Conservation (phyloP, 2,113 vertebrate species). For the Mixornis gularis region DNA sequence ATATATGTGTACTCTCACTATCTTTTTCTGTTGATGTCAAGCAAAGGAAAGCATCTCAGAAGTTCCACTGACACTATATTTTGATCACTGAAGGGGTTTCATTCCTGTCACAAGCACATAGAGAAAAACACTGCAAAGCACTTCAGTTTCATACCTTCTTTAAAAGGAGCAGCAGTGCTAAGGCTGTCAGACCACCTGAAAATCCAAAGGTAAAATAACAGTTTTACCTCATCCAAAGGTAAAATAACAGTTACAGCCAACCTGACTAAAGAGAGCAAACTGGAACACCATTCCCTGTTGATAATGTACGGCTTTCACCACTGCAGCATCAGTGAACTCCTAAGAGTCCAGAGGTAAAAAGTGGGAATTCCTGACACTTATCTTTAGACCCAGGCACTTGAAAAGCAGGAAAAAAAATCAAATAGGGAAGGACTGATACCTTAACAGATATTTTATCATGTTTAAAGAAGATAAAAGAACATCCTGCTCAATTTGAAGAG, state of each 20-base stretch:
- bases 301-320: neutral
- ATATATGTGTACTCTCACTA: neutral
- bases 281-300: neutral
- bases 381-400: neutral
- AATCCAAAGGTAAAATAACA: neutral
- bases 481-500: neutral
- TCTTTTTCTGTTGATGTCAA: slow-evolving; percentile 7
- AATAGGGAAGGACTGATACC: neutral
- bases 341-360: neutral
- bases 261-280: neutral
- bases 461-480: neutral
- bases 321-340: neutral
- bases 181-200: neutral
- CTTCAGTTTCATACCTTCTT: neutral
- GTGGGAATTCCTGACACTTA: neutral
- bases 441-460: neutral
- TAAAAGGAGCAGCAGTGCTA: neutral
- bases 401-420: neutral
- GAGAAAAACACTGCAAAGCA: neutral
- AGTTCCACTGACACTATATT: neutral
- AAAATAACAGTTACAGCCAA: neutral
- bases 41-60: neutral
- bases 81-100: slow-evolving; percentile 4
- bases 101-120: neutral
- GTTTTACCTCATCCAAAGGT: neutral